Evolutionary conservation across 2,797 vertebrate genomes (phyloP), one percentile per base, ranked within the genome.

Genomic region (Falco naumanni): DNA sequence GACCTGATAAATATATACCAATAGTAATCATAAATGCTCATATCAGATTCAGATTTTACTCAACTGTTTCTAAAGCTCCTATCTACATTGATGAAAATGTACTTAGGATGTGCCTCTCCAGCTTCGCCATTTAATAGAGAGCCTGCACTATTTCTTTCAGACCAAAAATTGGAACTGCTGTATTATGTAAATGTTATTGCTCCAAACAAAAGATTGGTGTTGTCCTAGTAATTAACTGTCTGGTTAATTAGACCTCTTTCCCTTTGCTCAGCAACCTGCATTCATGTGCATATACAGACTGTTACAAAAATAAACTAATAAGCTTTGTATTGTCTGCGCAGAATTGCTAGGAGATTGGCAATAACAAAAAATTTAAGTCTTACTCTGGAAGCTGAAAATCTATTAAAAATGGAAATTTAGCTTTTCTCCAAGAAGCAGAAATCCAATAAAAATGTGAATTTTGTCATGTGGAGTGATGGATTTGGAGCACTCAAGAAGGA

Each of bases 201-300:
- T 91, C 66, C 78, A 90, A 91, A 95, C 81, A 87, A 93, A 87
- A 93, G 90, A 84, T 45, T 86, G 87, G 70, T 95, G 61, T 70
- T 96, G 94, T 88, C 94, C 92, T 90, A 82, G 90, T 87, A 96
- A 97, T 96, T 95, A 97, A 96, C 87, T 96, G 74, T 85, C 82
- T 96, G 84, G 79, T 93, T 96, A 96, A 96, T 97, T 96, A 96
- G 82, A 81, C 64, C 72, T 90, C 79, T 84, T 89, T 96, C 56
- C 66, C 74, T 96, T 95, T 94, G 74, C 94, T 96, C 94, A 96
- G 94, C 90, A 97, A 94, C 93, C 90, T 95, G 89, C 60, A 87
- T 95, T 94, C 76, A 84, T 93, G 74, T 89, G 78, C 71, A 72
- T 65, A 37, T 64, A 70, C 77, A 91, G 57, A 56, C 45, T 66